Base-by-base conservation (phyloP, 2,888 invertebrate genomes). In the Margaritifera margaritifera region DNA sequence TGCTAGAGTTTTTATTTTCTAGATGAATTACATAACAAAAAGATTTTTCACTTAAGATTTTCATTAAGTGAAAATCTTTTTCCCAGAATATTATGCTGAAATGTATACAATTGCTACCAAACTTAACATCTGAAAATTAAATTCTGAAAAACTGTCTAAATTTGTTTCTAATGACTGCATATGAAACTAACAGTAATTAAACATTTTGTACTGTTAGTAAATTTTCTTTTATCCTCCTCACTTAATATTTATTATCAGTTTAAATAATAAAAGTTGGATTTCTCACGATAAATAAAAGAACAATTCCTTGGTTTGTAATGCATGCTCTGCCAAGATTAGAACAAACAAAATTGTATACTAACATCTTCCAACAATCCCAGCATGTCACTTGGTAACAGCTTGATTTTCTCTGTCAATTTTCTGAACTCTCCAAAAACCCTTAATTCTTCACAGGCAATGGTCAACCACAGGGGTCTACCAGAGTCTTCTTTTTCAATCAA, bases 401-500 rank as follows among this genome's bases (percentile, higher is more conserved):
- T 57, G 27, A 85, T 80, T 62, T 83, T 83, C 53, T 74, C 42
- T n/a, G 79, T 80, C 25, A 85, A 68, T 22, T 74, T 77, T 24
- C 74, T 69, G 69, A 82, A 85, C 54, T 84, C 79, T 31, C 85
- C 85, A 66, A 79, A 84, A 53, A 84, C 76, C 25, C 85, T 56
- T 31, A 85, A 71, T 69, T 85, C 85, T 50, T 85, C 81, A 69
- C 82, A 84, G 20, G 83, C 82, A 24, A 82, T 69, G 27, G 74
- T 70, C 64, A 85, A 69, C 79, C 80, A 85, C 19, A 85, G 70
- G 20, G 85, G 85, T 50, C 75, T 63, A 4, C 80, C 80, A 60
- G 77, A 69, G 63, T 80, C 80, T 25, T 52, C 51, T 62, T 80
- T 80, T 18, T 54, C 62, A n/a, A 74, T 68, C 57, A 80, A 53